phyloP scores from a whole-genome alignment of 37 sponge, comb jelly and placozoan species.

The Agelas oroides region DNA sequence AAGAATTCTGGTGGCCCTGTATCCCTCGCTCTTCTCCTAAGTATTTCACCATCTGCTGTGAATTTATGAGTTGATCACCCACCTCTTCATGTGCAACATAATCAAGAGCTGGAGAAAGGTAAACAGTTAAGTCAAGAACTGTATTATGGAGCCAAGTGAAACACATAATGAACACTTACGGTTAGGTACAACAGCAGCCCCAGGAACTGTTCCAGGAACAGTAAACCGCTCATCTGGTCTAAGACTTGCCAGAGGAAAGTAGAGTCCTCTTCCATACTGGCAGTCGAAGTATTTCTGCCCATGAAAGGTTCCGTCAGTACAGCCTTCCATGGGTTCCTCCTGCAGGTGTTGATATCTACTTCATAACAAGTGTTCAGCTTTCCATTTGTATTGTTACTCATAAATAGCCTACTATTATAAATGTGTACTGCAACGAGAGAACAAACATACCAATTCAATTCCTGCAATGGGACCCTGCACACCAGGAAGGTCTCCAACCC shows the following conservation, averaged over 20 bases:
- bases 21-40: constrained; percentile 68
- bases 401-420: too few species aligned
- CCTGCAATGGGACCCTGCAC: constrained; percentile 36
- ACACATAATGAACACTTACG: too few species aligned
- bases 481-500: neutral
- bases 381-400: too few species aligned
- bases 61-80: neutral
- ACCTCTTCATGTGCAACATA: neutral
- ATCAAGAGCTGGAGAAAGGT: constrained; percentile 5
- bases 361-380: neutral
- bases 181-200: too few species aligned
- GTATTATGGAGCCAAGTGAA: too few species aligned
- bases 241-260: constrained; percentile 27
- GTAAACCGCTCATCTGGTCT: constrained; percentile 17
- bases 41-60: constrained; percentile 11
- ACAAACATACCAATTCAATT: constrained; percentile 51
- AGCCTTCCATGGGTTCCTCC: constrained; percentile 40
- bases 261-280: constrained; percentile 30
- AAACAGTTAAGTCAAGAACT: too few species aligned
- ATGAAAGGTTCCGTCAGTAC: constrained; percentile 45
- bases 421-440: too few species aligned
- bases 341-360: neutral
- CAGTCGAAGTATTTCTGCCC: constrained; percentile 55
- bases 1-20: constrained; percentile 93
- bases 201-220: too few species aligned